Evolutionary conservation across 2,888 invertebrate genomes (phyloP).

Genomic region (Xiphydria camelus): DNA sequence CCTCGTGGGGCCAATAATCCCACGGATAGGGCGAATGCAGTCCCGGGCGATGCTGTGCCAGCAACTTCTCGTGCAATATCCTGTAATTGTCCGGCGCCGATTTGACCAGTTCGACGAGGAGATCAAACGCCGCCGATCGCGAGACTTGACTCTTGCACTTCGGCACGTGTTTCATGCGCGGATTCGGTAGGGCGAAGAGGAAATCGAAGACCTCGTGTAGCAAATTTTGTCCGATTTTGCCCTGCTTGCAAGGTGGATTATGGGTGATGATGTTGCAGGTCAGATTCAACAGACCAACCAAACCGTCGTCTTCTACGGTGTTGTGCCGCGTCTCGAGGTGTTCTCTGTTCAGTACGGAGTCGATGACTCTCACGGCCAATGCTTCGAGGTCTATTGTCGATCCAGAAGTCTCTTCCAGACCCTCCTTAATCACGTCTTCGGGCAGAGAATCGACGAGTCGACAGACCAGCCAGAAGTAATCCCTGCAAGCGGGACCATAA

Average conservation of each 20-base stretch:
- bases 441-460: conserved; percentile 85
- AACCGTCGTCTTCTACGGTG: conserved; percentile 85
- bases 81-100: conserved; percentile 85
- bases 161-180: conserved; percentile 81
- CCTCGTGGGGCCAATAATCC: conserved; percentile 98
- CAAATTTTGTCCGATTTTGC: conserved; percentile 73
- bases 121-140: conserved; percentile 87
- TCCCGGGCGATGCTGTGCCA: conserved; percentile 85
- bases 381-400: conserved; percentile 73
- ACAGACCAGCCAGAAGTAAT: conserved; percentile 92
- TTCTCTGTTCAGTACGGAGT: conserved; percentile 76
- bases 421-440: conserved; percentile 75
- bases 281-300: conserved; percentile 84
- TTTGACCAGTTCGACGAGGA: conserved; percentile 85
- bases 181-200: conserved; percentile 87
- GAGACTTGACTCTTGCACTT: conserved; percentile 92
- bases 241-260: conserved; percentile 82
- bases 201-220: conserved; percentile 79
- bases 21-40: conserved; percentile 87
- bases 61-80: conserved; percentile 78
- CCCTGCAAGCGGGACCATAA: conserved; percentile 90
- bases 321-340: conserved; percentile 81
- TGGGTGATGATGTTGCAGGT: conserved; percentile 88
- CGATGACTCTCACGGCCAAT: conserved; percentile 72
- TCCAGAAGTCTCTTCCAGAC: conserved; percentile 60